Base-by-base conservation (phyloP, 2,113 vertebrate species). In the Lamprotornis superbus region DNA sequence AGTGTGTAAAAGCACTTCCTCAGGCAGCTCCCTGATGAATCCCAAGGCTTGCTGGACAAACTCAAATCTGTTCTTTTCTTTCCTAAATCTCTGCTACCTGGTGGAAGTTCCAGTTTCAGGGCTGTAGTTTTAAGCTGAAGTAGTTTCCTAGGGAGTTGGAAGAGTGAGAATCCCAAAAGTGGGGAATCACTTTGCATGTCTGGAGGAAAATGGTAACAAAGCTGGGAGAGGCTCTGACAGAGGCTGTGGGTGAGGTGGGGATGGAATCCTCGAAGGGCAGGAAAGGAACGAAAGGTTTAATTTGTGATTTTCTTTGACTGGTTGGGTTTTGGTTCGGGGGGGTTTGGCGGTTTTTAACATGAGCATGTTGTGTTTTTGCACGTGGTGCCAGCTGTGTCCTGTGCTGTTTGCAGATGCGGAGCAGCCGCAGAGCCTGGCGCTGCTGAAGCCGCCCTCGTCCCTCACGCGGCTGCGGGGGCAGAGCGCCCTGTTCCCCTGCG, bases 401-500 rank as follows among this genome's bases (percentile, higher is more conserved):
- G 94, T 95, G 9, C 15, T 23, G 10, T 75, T 84, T 93, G 74
- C 96, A 99, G 99, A 98, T 95, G 96, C 98, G 0, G 98, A 97
- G 86, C 97, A 97, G 47, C 96, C 97, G 2, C 97, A 97, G 93
- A 96, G 94, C 53, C 87, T 98, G 97, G 89, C 95, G 59, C 99
- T 99, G 95, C 92, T 99, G 95, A 97, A 96, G 67, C 97, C 98
- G 44, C 99, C 99, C 3, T 94, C 71, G 16, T 67, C 98, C 0
- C 95, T 98, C 12, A 98, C 92, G 11, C 98, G 97, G 95, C 96
- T 98, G 19, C 50, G 93, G 28, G 99, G 99, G 17, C 97, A 98
- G 89, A 98, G 77, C 4, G 98, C 97, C 0, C 68, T 99, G 69
- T 96, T 99, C 52, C 98, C 99, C 2, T 99, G 99, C 25, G 98